Evolutionary conservation across 2,113 vertebrate genomes (phyloP), one percentile per base, ranked within the genome.

Genomic region (Leuciscus idus): DNA sequence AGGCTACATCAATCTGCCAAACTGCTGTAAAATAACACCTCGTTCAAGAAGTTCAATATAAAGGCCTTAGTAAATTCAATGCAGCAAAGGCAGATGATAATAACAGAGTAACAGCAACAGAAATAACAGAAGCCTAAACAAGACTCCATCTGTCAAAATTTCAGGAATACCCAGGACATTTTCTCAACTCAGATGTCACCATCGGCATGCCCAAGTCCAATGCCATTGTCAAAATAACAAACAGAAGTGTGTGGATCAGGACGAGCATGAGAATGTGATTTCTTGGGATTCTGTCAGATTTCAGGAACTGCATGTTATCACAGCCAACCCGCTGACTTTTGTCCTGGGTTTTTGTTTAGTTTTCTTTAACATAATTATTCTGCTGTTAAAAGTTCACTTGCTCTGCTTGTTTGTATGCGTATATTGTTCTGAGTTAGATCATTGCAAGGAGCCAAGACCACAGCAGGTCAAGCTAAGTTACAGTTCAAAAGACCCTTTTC

Each of bases 91-190:
- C 12, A 83, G 62, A 57, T 66, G 81, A 83, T 6, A 72, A 55
- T 81, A 50, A 81, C 64, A 4, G 17, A 50, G 46, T 48, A 73
- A 73, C 50, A 55, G 21, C 48, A 72, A 39, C 30, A 55, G 50
- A 83, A 83, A 52, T 36, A 83, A 23, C 48, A 70, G 6, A 70
- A 82, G 28, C 43, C 19, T 36, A 13, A 72, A 73, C 28, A 43
- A 30, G 68, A 19, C 28, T 83, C 66, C 81, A 72, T 70, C 62
- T 70, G 81, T 50, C 62, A 83, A 33, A 30, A 72, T 61, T 52
- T 72, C 64, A 83, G 62, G 55, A 73, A 73, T 83, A 33, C 30
- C n/a, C 61, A 48, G 61, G 61, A 30, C 61, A 39, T 33, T 77
- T 50, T 13, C 19, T 5, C 19, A 15, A 8, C 12, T 83, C 81